A percentile compares a stretch with the other conserved stretches of the same genome.
Conservation (phyloP, 2,113 vertebrate genomes). For the Miniopterus natalensis region DNA sequence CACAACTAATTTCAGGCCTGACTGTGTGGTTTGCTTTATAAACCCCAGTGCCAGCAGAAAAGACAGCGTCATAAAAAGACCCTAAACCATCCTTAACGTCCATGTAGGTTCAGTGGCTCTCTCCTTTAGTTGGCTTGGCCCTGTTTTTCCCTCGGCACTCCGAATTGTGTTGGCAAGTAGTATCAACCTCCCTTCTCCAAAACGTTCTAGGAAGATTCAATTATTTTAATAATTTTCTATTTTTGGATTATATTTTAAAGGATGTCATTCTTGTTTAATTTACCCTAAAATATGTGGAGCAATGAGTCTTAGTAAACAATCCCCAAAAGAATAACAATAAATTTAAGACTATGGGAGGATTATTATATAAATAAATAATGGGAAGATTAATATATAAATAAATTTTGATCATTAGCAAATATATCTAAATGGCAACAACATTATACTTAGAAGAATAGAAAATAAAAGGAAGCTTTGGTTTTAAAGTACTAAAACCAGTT, state of each 20-base stretch:
- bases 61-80: neutral
- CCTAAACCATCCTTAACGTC: neutral
- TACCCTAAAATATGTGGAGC: neutral
- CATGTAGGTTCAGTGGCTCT: neutral
- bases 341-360: neutral
- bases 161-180: neutral
- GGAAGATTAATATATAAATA: neutral
- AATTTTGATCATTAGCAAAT: neutral
- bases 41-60: neutral
- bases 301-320: neutral
- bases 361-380: neutral
- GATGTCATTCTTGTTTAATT: neutral
- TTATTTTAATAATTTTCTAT: neutral
- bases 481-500: neutral
- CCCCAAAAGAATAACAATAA: neutral
- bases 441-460: neutral
- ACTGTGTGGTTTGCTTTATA: neutral
- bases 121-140: fast-evolving
- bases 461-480: neutral
- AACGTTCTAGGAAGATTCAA: neutral
- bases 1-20: neutral
- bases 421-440: neutral
- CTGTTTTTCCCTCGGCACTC: neutral
- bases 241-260: neutral
- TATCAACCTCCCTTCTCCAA: neutral